Evolutionary conservation across 2,888 invertebrate genomes (phyloP).

Genomic region (Hirtodrosophila duncani): DNA sequence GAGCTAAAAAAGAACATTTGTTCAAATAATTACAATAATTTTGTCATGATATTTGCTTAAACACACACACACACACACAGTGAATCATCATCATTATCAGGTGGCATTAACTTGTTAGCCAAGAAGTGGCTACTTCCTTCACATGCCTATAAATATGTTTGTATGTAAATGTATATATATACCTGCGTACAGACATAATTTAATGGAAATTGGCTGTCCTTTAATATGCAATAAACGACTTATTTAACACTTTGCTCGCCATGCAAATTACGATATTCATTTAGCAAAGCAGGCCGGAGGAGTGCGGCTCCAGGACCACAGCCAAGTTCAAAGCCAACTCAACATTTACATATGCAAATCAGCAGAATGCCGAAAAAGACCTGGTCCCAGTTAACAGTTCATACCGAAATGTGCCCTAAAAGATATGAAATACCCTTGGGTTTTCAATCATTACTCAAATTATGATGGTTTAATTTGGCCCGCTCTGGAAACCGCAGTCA

Average conservation of each 20-base stretch:
- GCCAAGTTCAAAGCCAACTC: constrained; percentile 23
- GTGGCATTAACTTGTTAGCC: constrained; percentile 54
- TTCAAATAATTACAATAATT: too few species aligned
- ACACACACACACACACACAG: too few species aligned
- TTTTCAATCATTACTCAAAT: constrained; percentile 70
- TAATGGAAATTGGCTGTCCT: constrained; percentile 62
- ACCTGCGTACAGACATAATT: constrained; percentile 50
- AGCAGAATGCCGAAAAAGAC: constrained; percentile 29
- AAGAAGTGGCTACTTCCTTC: constrained; percentile 24
- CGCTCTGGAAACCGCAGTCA: constrained; percentile 55
- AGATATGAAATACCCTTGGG: constrained; percentile 57
- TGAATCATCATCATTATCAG: constrained; percentile 67
- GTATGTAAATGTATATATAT: constrained; percentile 6
- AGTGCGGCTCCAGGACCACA: constrained; percentile 13
- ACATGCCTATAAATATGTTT: constrained; percentile 35
- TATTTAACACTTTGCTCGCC: constrained; percentile 66
- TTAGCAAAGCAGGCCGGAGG: too few species aligned
- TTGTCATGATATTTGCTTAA: too few species aligned
- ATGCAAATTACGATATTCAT: constrained; percentile 68
- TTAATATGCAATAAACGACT: constrained; percentile 71
- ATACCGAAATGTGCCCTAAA: constrained; percentile 10
- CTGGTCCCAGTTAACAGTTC: background rate
- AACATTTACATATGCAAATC: constrained; percentile 67
- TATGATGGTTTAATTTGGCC: constrained; percentile 67
- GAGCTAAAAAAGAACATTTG: too few species aligned